phyloP scores from a whole-genome alignment of 2,113 vertebrate species.

The Galemys pyrenaicus region DNA sequence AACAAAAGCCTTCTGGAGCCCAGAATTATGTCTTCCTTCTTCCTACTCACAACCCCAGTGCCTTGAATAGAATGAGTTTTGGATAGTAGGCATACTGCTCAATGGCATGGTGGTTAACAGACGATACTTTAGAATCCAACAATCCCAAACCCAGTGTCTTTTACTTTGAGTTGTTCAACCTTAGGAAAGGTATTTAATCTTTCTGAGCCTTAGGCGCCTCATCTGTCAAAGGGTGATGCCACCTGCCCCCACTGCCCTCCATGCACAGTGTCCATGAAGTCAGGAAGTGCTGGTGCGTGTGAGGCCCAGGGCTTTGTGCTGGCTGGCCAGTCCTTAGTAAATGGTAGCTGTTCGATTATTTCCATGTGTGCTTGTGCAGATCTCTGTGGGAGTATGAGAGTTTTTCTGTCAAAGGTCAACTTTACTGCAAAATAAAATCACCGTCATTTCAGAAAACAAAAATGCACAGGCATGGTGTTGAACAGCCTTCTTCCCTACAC shows the following conservation, averaged over 20 bases:
- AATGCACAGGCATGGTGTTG: background rate
- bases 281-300: background rate
- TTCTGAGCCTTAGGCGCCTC: background rate
- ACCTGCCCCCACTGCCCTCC: accelerated
- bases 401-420: constrained; percentile 26
- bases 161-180: background rate
- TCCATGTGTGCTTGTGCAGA: background rate
- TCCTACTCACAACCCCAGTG: background rate
- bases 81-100: background rate
- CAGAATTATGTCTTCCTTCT: background rate
- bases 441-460: constrained; percentile 23
- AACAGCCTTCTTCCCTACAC: background rate
- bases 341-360: background rate
- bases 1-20: background rate
- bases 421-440: constrained; percentile 33
- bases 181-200: background rate
- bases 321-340: background rate
- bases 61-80: background rate
- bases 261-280: background rate
- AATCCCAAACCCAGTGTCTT: background rate
- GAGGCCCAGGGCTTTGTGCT: background rate
- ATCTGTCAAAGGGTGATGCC: background rate
- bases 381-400: background rate
- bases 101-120: background rate
- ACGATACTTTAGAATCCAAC: background rate